Evolutionary conservation across 2,888 invertebrate genomes (phyloP), one percentile per base, ranked within the genome.

Genomic region (Halictus ligatus): DNA sequence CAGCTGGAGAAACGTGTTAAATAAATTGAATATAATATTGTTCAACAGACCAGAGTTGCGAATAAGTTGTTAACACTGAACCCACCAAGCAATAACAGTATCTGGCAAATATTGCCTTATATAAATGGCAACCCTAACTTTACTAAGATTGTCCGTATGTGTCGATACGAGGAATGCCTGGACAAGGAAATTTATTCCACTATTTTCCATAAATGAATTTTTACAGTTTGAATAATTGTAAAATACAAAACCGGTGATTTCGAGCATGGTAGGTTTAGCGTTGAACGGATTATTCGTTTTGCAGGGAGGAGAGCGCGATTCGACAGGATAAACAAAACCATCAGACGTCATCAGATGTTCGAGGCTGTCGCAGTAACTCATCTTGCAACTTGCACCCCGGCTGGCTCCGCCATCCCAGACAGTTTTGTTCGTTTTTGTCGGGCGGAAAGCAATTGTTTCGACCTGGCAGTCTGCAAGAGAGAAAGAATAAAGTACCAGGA

Each of bases 371-470:
- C 84, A 78, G 87, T 90, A 91, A 89, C 90, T 90, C 91, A 91
- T 90, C 91, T 87, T 84, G 88, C 83, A 89, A 89, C 82, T 91
- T 88, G 89, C 83, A 84, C 76, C 78, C 86, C 81, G 81, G 75
- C 86, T 83, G 81, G 81, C 88, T 83, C 80, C 60, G 29, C 86
- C 86, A 74, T 77, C 81, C 88, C 87, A 91, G 87, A 91, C 90
- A 90, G 91, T 90, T 91, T 91, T 91, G 91, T 91, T 91, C 88
- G 84, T 91, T 88, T 89, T 88, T 85, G 86, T 83, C 84, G 88
- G 87, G 84, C 84, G 88, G 88, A 90, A 91, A 91, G 90, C 87
- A 90, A 91, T 91, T 91, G 91, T 91, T 91, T 91, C 91, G 90
- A 89, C 86, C 90, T 88, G 85, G 90, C 88, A 88, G 89, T 78